Base-by-base conservation (phyloP, 2,113 vertebrate genomes). In the Puffinus mauretanicus region DNA sequence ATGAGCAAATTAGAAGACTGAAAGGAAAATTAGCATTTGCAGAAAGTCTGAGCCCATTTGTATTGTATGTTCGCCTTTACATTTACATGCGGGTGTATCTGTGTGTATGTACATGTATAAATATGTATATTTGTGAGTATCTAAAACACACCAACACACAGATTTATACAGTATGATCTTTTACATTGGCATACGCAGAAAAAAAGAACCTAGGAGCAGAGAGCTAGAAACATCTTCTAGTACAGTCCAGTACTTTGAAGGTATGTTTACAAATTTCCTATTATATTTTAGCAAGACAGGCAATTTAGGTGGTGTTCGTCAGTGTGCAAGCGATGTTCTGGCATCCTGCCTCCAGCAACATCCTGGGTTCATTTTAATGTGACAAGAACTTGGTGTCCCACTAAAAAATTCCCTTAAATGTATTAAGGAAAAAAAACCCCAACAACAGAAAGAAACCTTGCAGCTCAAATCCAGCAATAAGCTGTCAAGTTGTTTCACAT, bases 331-430 rank as follows among this genome's bases (percentile, higher is more conserved):
- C 86, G 78, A 76, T 90, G 72, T 86, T 94, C 90, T 95, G 88
- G 67, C 79, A 90, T 84, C 30, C 62, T 96, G 84, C 89, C 85
- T 86, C 85, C 78, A 95, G 82, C 67, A 85, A 42, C 69, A 13
- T 38, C 86, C 38, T 57, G 54, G 36, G 32, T 93, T 93, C 77
- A 29, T 86, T 91, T 83, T 86, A 88, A 92, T 92, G 80, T 94
- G 66, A 93, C 90, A 86, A 81, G 95, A 94, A 85, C 76, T 93
- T 66, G n/a, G 78, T 94, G 78, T 95, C 69, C 42, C 78, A 91
- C 18, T 72, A 83, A 85, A 93, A 94, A 60, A 55, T 26, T 86
- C 76, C 72, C 32, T 78, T 70, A 76, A 92, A 96, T 92, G 46
- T 87, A 78, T 82, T 70, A 85, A 57, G 82, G 9, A 11, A 10